Evolutionary conservation across 2,888 invertebrate species (phyloP), one percentile per base, ranked within the genome.

Genomic region (Eristalis pertinax): DNA sequence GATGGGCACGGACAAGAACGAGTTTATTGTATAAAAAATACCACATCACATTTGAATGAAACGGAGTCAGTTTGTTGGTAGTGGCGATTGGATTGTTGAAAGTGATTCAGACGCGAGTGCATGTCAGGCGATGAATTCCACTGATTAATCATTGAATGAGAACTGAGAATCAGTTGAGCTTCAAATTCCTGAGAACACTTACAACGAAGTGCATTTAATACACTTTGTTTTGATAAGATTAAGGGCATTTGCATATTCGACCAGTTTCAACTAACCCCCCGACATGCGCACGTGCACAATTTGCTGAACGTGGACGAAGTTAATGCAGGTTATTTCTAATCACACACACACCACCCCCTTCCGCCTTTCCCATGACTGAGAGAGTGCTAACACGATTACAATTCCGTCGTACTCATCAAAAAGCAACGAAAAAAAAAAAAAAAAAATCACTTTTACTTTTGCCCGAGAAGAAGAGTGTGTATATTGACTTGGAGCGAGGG

Each of bases 261-360:
- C 38, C 35, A 50, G 15, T 15, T 50, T 15, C 19, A 13, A 15
- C 10, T 35, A n/a, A n/a, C n/a, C n/a, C n/a, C n/a, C n/a, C n/a
- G n/a, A n/a, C n/a, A n/a, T n/a, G n/a, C n/a, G n/a, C n/a, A n/a
- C 4, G 50, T 8, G n/a, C 4, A 50, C 10, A 50, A 19, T 5
- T 29, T 5, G 29, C 8, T 13, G 15, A 58, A 58, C 58, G 24
- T 1, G 3, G 24, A 26, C 15, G 15, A 24, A 60, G 60, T 60
- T 60, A 26, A 7, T 60, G 60, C 60, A 60, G 60, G 60, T 60
- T 60, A 29, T 60, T 60, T 13, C 60, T 60, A 29, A 60, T 60
- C 26, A 26, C 26, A 56, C 19, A n/a, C n/a, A n/a, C n/a, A n/a
- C n/a, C n/a, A n/a, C n/a, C n/a, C n/a, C n/a, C n/a, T n/a, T n/a